These are phyloP conservation scores for Pelecanoides urinatrix DNA, from an alignment of 2,113 vertebrate genomes.

Conservation along the genomic window DNA sequence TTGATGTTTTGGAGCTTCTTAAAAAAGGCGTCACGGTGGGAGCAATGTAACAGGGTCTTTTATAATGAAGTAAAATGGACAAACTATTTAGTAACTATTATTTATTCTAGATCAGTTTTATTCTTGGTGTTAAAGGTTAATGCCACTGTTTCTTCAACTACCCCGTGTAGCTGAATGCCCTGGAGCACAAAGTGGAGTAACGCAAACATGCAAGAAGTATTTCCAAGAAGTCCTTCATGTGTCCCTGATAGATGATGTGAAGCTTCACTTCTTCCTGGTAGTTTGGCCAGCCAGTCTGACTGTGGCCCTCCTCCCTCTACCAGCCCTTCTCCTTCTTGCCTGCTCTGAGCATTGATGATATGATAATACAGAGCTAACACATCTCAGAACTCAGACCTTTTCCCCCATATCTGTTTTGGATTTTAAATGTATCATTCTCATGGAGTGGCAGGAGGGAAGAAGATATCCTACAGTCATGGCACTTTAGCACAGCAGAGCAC, in stretches of 20 bases:
- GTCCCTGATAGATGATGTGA: not conserved
- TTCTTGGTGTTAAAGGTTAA: not conserved
- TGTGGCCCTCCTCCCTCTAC: not conserved
- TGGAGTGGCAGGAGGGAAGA: not conserved
- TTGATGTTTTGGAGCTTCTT: not conserved
- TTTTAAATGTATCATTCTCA: not conserved
- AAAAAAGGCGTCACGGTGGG: not conserved
- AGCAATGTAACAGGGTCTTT: not conserved
- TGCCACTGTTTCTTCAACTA: not conserved
- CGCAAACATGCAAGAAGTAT: not conserved
- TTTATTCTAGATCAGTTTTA: not conserved
- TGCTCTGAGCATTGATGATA: rapidly evolving
- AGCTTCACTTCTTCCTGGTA: not conserved
- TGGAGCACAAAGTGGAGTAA: not conserved
- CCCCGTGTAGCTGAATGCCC: not conserved
- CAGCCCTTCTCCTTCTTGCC: not conserved
- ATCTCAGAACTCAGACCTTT: not conserved
- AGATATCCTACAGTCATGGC: not conserved
- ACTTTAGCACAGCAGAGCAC: not conserved
- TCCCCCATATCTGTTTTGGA: not conserved
- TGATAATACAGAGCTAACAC: not conserved
- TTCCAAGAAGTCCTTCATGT: not conserved
- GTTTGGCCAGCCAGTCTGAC: not conserved
- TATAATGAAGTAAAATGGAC: not conserved
- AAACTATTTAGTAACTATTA: not conserved